Base-by-base conservation (phyloP, 1,140 invertebrate species). In the Phthorimaea operculella region DNA sequence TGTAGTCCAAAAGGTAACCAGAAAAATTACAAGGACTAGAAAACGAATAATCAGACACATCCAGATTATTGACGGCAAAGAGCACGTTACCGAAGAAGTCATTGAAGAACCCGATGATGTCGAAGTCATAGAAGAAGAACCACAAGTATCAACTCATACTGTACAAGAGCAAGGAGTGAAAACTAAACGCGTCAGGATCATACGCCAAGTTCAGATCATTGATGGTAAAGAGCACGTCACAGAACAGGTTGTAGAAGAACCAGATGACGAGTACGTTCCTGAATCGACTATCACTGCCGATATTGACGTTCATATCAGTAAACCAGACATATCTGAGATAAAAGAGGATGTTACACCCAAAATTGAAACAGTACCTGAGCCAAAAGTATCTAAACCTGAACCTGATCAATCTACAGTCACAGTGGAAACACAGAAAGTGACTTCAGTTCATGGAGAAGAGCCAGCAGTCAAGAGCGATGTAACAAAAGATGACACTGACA, bases 51-150 rank as follows among this genome's bases (percentile, higher is more conserved):
- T 94, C 21, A 88, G 92, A 63, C 90, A 90, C 64, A 88, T 93
- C 7, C 89, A 90, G 0, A 91, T 94, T 6, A 89, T 95, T 48
- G 91, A 95, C 79, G 94, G 93, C 0, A 92, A 94, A 82, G 91
- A 93, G 77, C 87, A 90, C 55, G 87, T 91, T 0, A 90, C 88
- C 1, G 91, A 93, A 80, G 91, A 93, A 83, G 83, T 93, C 0
- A 87, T 92, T 59, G 89, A 93, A 77, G 90, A 93, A 78, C 89
- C 91, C 36, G 90, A 92, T 70, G 90, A 92, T 66, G 74, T 78
- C 7, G 72, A 83, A 74, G 61, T 76, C 11, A 64, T 76, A 49
- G 72, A 85, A 62, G 73, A 73, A 52, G 71, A 76, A 55, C 69
- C 69, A 16, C 65, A 62, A 58, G 17, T 73, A 6, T 65, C 59